Conservation (phyloP, 2,888 invertebrate species). For the Chromoteleia sp. region DNA sequence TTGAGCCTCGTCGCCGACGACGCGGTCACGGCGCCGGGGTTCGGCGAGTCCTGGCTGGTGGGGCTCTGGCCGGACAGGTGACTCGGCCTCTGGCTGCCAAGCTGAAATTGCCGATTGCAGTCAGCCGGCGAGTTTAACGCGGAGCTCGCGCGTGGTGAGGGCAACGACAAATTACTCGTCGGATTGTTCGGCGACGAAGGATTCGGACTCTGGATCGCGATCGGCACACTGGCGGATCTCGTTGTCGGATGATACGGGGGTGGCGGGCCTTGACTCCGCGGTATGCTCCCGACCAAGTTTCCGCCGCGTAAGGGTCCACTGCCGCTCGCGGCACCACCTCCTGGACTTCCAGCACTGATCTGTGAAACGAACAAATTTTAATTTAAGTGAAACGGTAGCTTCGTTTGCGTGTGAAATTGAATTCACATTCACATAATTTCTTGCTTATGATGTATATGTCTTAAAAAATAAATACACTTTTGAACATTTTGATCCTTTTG, state of each 20-base stretch:
- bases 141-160: conserved; percentile 90
- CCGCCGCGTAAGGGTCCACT: conserved; percentile 80
- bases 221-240: conserved; percentile 90
- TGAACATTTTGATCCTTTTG: too few relatives aligned
- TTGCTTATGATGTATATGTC: neutral
- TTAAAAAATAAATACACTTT: neutral
- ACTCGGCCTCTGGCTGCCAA: conserved; percentile 82
- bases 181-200: conserved; percentile 90
- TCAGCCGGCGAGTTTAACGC: conserved; percentile 90
- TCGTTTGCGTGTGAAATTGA: neutral
- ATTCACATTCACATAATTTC: neutral
- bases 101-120: conserved; percentile 86
- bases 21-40: conserved; percentile 77
- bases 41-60: conserved; percentile 88
- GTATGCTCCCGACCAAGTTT: conserved; percentile 83
- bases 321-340: conserved; percentile 76
- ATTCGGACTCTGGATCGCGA: conserved; percentile 90
- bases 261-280: conserved; percentile 90
- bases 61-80: conserved; percentile 88
- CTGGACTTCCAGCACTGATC: conserved; percentile 63
- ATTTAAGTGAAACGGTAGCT: neutral
- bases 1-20: conserved; percentile 85
- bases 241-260: conserved; percentile 91
- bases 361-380: conserved; percentile 14
- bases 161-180: conserved; percentile 89